Evolutionary conservation across 1,140 invertebrate genomes (phyloP).

Genomic region (Teleogryllus occipitalis): DNA sequence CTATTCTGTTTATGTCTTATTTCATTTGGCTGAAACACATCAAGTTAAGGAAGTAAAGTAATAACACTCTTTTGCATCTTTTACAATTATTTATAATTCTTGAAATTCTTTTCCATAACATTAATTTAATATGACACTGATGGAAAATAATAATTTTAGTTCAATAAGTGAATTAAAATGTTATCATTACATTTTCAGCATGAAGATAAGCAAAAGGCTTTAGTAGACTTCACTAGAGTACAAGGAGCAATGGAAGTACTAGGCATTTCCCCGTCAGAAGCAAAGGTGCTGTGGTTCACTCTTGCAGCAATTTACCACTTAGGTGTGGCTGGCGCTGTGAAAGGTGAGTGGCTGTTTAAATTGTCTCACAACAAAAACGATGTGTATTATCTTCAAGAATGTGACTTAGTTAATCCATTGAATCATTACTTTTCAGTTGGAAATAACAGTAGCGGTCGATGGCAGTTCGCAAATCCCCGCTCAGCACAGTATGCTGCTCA

Average conservation of each 20-base stretch:
- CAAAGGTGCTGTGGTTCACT: constrained; percentile 75
- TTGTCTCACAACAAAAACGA: not conserved
- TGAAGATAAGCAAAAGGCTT: constrained; percentile 70
- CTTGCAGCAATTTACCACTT: constrained; percentile 88
- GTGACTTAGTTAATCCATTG: not conserved
- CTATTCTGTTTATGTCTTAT: not conserved
- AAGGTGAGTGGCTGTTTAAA: constrained; percentile 37
- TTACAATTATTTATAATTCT: not conserved
- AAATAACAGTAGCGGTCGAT: constrained; percentile 39
- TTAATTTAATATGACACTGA: not conserved
- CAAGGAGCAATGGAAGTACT: constrained; percentile 65
- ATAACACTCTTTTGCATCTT: not conserved
- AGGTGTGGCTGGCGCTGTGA: constrained; percentile 70
- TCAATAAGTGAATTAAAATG: not conserved
- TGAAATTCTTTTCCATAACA: not conserved
- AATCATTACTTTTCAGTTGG: constrained; percentile 25
- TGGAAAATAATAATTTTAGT: not conserved
- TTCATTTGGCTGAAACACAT: not conserved
- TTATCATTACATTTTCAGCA: constrained; percentile 35
- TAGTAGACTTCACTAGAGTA: constrained; percentile 67
- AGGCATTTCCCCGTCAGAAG: constrained; percentile 64
- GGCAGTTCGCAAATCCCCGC: constrained; percentile 75
- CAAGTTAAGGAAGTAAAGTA: not conserved
- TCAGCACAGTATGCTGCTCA: constrained; percentile 74
- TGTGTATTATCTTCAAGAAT: not conserved